These are phyloP conservation scores for Molothrus aeneus DNA, from an alignment of 2,797 vertebrate species.

Conservation along the genomic window DNA sequence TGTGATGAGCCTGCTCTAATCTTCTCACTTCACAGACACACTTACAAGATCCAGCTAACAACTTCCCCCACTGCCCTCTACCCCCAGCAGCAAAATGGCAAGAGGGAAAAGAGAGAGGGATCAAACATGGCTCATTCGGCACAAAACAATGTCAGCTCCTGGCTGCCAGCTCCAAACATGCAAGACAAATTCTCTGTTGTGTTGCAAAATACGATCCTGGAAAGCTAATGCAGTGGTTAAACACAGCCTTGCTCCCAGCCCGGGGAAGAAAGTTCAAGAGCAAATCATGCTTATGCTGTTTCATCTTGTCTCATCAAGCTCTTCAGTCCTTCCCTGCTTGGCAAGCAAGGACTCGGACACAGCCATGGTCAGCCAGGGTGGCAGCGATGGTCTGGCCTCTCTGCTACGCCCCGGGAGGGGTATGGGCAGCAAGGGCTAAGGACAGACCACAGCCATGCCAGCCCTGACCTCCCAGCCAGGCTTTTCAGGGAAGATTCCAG, in stretches of 20 bases:
- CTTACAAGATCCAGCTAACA: conserved; percentile 11
- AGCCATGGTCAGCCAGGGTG: not conserved
- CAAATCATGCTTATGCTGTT: not conserved
- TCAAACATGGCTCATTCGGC: conserved; percentile 52
- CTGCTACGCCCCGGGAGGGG: not conserved
- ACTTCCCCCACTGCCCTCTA: conserved; percentile 23
- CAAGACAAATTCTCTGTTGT: conserved; percentile 54
- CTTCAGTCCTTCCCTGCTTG: not conserved
- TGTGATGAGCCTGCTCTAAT: conserved; percentile 27
- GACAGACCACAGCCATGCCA: not conserved
- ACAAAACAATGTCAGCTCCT: conserved; percentile 29
- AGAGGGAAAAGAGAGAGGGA: conserved; percentile 56
- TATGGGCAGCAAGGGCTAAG: not conserved
- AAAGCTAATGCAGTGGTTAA: conserved; percentile 48
- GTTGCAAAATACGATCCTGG: conserved; percentile 55
- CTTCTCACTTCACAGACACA: conserved; percentile 14
- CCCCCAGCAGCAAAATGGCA: conserved; percentile 53
- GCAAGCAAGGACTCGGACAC: not conserved
- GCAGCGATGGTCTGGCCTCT: not conserved
- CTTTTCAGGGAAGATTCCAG: not conserved
- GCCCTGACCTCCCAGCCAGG: not conserved
- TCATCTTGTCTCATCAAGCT: not conserved
- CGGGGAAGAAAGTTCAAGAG: conserved; percentile 11
- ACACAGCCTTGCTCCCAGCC: conserved; percentile 14
- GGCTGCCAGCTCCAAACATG: conserved; percentile 41